Base-by-base conservation (phyloP, 2,797 vertebrate species). In the Enteromius mattozi region DNA sequence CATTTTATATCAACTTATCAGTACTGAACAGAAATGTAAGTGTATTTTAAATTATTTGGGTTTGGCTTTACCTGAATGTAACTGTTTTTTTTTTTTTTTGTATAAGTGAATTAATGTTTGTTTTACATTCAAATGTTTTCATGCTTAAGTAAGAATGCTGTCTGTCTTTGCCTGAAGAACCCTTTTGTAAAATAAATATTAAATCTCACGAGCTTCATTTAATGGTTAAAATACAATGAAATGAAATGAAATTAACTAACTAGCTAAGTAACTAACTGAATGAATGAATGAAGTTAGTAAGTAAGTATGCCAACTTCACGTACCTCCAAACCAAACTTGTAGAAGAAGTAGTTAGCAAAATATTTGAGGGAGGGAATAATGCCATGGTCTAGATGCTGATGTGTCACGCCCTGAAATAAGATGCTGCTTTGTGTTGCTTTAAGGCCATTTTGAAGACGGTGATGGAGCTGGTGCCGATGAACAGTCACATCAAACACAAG, bases 251-350 rank as follows among this genome's bases (percentile, higher is more conserved):
- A 8, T 51, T 1, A 40, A 8, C 7, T 6, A 40, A 8, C 40
- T 40, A 9, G 8, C 6, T 1, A 6, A 51, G 17, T 9, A 10
- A 56, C 3, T 6, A 19, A 51, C 17, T 47, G 6, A n/a, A n/a
- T 16, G 1, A 49, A 6, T 0, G 4, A 49, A 49, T 13, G 12
- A 47, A 47, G 35, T 35, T 35, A 13, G 3, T 7, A 68, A 4
- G 16, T 37, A 13, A 66, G 19, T 12, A 75, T 2, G 83, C 0
- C 9, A 5, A 45, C 12, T 85, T 37, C 51, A 0, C 63, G 54
- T 86, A 95, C 95, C 95, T 96, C 95, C 10, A 96, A 89, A 56
- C 95, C 94, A 90, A 95, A 96, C 86, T 94, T 95, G 86, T 96
- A 95, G 92, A 93, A 95, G 82, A 89, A 91, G 54, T 93, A 95